phyloP scores from a whole-genome alignment of 2,888 invertebrate genomes.

The Hirtodrosophila alboralis region DNA sequence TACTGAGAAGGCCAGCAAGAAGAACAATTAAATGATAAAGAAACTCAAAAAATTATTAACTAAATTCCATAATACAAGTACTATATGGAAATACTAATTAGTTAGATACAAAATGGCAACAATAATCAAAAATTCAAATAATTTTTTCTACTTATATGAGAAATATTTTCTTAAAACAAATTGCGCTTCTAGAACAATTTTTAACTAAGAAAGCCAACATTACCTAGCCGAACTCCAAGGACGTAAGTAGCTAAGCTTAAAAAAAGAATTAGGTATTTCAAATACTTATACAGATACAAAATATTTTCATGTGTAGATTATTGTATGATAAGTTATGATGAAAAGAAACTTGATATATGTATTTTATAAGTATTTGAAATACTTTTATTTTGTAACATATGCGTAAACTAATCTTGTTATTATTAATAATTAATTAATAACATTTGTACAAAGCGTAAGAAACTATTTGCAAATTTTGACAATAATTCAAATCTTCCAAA shows the following conservation, averaged over 20 bases:
- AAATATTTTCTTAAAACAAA: constrained; percentile 45
- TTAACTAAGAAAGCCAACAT: constrained; percentile 18
- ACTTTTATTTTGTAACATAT: constrained; percentile 17
- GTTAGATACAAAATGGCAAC: constrained; percentile 3
- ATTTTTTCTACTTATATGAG: constrained; percentile 48
- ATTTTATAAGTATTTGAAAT: constrained; percentile 9
- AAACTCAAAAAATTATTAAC: constrained; percentile 25
- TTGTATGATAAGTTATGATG: too few relatives aligned
- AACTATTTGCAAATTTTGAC: constrained; percentile 81
- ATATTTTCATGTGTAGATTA: too few relatives aligned
- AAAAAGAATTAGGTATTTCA: constrained; percentile 14
- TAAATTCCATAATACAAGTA: constrained; percentile 11
- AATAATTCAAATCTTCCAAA: constrained; percentile 82
- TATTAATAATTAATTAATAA: constrained; percentile 34
- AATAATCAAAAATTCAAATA: constrained; percentile 29
- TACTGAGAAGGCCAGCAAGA: constrained; percentile 68
- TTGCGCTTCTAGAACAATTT: constrained; percentile 37
- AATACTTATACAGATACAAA: not conserved
- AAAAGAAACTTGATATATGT: not conserved
- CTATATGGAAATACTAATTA: too few relatives aligned
- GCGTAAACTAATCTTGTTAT: constrained; percentile 40
- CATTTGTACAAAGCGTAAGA: constrained; percentile 52
- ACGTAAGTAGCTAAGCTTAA: constrained; percentile 32
- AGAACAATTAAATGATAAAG: constrained; percentile 45
- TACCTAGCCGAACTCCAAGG: constrained; percentile 4